Evolutionary conservation across 2,888 invertebrate species (phyloP).

Genomic region (Brachyopa scutellaris): DNA sequence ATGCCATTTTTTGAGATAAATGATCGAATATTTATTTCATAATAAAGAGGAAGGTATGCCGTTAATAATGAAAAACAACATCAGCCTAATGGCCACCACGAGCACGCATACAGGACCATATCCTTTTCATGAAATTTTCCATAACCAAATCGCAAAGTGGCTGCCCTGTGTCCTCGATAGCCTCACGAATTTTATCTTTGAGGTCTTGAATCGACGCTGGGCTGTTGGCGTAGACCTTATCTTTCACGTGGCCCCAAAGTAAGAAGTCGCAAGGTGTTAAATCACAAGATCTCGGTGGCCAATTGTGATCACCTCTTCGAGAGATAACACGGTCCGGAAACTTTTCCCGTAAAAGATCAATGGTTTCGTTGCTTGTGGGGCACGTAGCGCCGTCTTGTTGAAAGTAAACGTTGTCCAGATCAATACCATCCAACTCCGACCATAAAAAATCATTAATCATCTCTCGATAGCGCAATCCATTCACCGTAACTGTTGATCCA

Average conservation of each 20-base stretch:
- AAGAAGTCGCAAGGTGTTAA: constrained; percentile 19
- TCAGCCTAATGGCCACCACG: too few species aligned
- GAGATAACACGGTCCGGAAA: constrained; percentile 23
- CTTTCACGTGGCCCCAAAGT: constrained; percentile 1
- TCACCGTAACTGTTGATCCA: constrained; percentile 24
- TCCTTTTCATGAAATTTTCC: too few species aligned
- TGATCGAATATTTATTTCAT: too few species aligned
- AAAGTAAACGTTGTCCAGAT: not conserved
- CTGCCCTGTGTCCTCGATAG: too few species aligned
- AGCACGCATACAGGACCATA: too few species aligned
- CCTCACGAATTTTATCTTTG: too few species aligned
- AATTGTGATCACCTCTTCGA: constrained; percentile 36
- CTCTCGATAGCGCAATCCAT: constrained; percentile 5
- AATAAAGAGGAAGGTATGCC: too few species aligned
- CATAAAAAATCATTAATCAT: not conserved
- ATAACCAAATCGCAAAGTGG: too few species aligned
- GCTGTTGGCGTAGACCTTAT: constrained; percentile 16
- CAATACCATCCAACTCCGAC: not conserved
- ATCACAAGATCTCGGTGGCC: constrained; percentile 24
- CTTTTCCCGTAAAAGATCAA: too few species aligned
- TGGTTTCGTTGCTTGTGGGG: constrained; percentile 1
- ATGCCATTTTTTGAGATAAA: too few species aligned
- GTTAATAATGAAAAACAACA: too few species aligned
- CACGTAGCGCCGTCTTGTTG: constrained; percentile 29
- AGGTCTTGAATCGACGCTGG: not conserved